Conservation (phyloP, 1,140 invertebrate genomes). For the Danaus plexippus region DNA sequence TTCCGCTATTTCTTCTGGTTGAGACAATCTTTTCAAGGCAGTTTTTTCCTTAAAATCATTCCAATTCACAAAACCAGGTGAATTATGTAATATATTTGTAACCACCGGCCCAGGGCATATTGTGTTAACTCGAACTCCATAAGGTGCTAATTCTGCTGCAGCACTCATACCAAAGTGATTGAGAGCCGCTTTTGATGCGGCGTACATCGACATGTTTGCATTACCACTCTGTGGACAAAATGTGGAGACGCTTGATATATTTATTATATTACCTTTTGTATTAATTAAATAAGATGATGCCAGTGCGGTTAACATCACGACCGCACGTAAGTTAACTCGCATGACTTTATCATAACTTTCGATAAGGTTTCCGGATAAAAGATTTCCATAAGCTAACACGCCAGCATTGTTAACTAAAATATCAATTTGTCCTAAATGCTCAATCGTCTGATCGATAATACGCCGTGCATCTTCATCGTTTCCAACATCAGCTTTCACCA, state of each 20-base stretch:
- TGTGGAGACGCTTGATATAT: constrained; percentile 19
- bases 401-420: constrained; percentile 21
- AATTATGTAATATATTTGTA: neutral
- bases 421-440: constrained; percentile 68
- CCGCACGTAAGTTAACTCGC: constrained; percentile 14
- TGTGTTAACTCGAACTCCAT: constrained; percentile 8
- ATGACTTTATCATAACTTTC: constrained; percentile 12
- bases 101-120: constrained; percentile 5
- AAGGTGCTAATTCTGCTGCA: constrained; percentile 7
- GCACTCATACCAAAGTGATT: constrained; percentile 7
- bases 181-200: constrained; percentile 12
- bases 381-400: neutral
- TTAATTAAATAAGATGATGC: constrained; percentile 15
- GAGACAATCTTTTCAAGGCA: no score
- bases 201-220: neutral
- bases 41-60: no score
- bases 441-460: constrained; percentile 73
- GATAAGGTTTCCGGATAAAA: constrained; percentile 8
- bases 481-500: constrained; percentile 75
- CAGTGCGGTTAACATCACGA: constrained; percentile 13
- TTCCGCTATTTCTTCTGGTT: no score
- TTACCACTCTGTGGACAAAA: neutral
- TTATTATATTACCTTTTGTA: constrained; percentile 24
- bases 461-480: constrained; percentile 75
- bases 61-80: no score